Evolutionary conservation across 2,797 vertebrate species (phyloP).

Genomic region (Cryptoblepharus egeriae): DNA sequence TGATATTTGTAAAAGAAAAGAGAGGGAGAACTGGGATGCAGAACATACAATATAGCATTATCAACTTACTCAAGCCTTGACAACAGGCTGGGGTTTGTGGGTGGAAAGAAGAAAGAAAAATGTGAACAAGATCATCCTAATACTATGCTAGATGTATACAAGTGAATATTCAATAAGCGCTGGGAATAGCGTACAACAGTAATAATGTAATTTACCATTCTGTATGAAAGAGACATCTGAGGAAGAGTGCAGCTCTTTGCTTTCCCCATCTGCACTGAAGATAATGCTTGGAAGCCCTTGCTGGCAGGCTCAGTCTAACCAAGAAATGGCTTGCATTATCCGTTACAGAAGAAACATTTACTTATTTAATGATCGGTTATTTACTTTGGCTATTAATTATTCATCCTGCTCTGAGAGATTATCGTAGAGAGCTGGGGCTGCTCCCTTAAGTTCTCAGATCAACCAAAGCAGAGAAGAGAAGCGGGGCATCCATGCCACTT

Average conservation of each 20-base stretch:
- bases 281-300: conserved; percentile 57
- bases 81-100: conserved; percentile 56
- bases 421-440: conserved; percentile 14
- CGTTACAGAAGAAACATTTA: conserved; percentile 70
- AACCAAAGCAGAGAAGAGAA: neutral
- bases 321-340: conserved; percentile 61
- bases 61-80: conserved; percentile 63
- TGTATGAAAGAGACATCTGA: conserved; percentile 66
- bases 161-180: conserved; percentile 72
- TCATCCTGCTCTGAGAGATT: conserved; percentile 53
- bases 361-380: conserved; percentile 67
- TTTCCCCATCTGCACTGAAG: conserved; percentile 50
- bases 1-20: conserved; percentile 69
- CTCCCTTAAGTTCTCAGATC: conserved; percentile 41
- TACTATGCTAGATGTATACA: conserved; percentile 66
- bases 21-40: conserved; percentile 63
- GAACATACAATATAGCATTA: conserved; percentile 69
- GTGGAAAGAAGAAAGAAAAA: conserved; percentile 63
- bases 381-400: conserved; percentile 73
- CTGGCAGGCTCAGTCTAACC: conserved; percentile 57
- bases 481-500: neutral
- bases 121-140: conserved; percentile 66
- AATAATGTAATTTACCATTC: conserved; percentile 73
- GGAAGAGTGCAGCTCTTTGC: neutral
- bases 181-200: conserved; percentile 70